Percentiles rank a stretch among this genome's conserved stretches.
These are phyloP conservation scores for Tiphia femorata DNA, from an alignment of 2,888 invertebrate genomes.

Conservation along the genomic window DNA sequence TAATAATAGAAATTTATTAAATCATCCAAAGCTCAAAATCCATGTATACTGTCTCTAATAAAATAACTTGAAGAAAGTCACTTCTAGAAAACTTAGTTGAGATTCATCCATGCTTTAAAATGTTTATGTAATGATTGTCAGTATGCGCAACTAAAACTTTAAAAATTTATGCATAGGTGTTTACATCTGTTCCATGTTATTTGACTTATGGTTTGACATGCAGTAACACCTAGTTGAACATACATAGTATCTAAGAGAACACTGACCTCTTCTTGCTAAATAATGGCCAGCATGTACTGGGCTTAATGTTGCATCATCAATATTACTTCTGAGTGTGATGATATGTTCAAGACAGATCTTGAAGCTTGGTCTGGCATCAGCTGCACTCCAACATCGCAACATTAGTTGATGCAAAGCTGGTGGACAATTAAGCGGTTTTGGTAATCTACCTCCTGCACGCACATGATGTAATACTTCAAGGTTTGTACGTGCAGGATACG, in stretches of 20 bases:
- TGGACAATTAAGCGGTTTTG: slow-evolving; percentile 87
- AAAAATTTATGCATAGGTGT: not conserved
- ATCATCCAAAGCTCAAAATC: too few relatives aligned
- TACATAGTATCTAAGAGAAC: too few relatives aligned
- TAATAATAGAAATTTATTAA: too few relatives aligned
- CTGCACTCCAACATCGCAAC: slow-evolving; percentile 88
- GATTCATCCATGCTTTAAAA: too few relatives aligned
- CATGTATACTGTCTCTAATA: too few relatives aligned
- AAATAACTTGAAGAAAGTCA: too few relatives aligned
- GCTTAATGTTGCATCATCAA: slow-evolving; percentile 58
- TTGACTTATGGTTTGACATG: too few relatives aligned
- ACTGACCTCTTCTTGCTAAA: slow-evolving; percentile 57
- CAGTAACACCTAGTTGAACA: too few relatives aligned
- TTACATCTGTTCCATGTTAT: too few relatives aligned
- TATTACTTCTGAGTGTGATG: slow-evolving; percentile 54
- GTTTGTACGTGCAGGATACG: slow-evolving; percentile 94
- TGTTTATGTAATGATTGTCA: not conserved
- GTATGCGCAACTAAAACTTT: not conserved
- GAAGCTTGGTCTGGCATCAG: slow-evolving; percentile 90
- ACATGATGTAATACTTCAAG: slow-evolving; percentile 93
- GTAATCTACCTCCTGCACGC: slow-evolving; percentile 87
- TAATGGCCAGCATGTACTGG: slow-evolving; percentile 65
- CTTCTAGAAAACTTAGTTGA: too few relatives aligned
- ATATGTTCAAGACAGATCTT: slow-evolving; percentile 79
- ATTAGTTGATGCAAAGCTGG: slow-evolving; percentile 86